Evolutionary conservation across 1,140 invertebrate genomes (phyloP).

Genomic region (Pygmarrhopalites habei): DNA sequence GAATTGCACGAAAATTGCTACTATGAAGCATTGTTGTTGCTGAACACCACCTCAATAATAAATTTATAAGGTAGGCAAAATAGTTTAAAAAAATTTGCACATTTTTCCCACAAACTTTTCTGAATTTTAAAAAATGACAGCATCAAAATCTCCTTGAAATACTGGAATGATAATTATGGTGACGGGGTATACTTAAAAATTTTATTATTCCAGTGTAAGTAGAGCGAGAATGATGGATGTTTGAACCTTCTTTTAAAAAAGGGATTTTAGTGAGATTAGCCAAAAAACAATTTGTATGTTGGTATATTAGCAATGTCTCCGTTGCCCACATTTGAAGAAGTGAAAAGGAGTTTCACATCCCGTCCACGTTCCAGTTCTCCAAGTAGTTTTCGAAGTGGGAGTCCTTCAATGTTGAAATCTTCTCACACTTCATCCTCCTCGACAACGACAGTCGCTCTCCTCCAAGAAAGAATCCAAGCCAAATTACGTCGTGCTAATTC

Average conservation of each 20-base stretch:
- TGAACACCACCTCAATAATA: background rate
- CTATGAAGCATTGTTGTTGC: background rate
- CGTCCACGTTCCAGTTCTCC: slow-evolving; percentile 21
- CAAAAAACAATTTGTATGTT: too few relatives aligned
- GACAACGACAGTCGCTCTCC: slow-evolving; percentile 17
- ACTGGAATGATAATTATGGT: too few relatives aligned
- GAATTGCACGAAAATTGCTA: too few relatives aligned
- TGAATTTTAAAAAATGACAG: too few relatives aligned
- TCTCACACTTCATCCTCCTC: too few relatives aligned
- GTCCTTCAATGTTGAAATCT: slow-evolving; percentile 22
- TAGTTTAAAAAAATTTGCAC: background rate
- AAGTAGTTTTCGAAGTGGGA: slow-evolving; percentile 22
- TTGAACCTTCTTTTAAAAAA: too few relatives aligned
- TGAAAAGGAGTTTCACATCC: slow-evolving; percentile 15
- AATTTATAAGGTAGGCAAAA: background rate
- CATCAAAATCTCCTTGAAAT: too few relatives aligned
- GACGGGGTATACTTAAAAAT: too few relatives aligned
- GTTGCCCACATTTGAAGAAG: slow-evolving; percentile 32
- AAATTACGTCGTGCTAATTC: slow-evolving; percentile 27
- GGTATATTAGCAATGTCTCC: slow-evolving; percentile 14
- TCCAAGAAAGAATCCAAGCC: slow-evolving; percentile 31
- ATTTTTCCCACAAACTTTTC: too few relatives aligned
- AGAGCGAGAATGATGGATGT: too few relatives aligned
- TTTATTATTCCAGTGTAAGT: too few relatives aligned
- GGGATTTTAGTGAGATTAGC: too few relatives aligned